Evolutionary conservation across 2,888 invertebrate genomes (phyloP).

Genomic region (Pyrgus malvae): DNA sequence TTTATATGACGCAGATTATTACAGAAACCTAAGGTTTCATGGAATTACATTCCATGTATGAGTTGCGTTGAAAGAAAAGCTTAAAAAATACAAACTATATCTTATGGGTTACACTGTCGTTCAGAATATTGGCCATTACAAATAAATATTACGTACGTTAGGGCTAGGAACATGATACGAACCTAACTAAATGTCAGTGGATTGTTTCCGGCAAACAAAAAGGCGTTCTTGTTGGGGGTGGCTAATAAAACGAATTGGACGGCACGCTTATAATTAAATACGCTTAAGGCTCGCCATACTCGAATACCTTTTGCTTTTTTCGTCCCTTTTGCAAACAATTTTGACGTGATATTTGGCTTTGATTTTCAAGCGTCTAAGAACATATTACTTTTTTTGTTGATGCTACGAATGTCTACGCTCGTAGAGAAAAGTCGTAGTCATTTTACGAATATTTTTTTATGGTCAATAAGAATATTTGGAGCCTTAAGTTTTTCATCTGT

Average conservation of each 20-base stretch:
- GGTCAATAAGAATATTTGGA: slow-evolving; percentile 10
- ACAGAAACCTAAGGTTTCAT: slow-evolving; percentile 33
- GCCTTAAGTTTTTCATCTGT: slow-evolving; percentile 22
- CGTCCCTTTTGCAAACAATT: background rate
- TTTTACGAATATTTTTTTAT: background rate
- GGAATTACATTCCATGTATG: slow-evolving; percentile 64
- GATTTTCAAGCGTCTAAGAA: no score
- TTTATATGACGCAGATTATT: no score
- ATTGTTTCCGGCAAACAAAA: slow-evolving; percentile 31
- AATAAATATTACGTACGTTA: slow-evolving; percentile 54
- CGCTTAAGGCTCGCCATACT: slow-evolving; percentile 21
- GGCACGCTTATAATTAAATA: slow-evolving; percentile 55
- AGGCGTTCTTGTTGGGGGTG: slow-evolving; percentile 13
- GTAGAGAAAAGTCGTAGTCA: no score
- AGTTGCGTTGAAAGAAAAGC: slow-evolving; percentile 31
- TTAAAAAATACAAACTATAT: slow-evolving; percentile 36
- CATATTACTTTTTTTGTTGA: no score
- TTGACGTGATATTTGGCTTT: no score
- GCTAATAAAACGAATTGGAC: slow-evolving; percentile 53
- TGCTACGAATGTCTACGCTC: no score
- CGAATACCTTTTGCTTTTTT: background rate
- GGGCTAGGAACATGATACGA: slow-evolving; percentile 61
- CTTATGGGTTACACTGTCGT: slow-evolving; percentile 40
- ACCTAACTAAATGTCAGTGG: slow-evolving; percentile 45
- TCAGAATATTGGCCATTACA: slow-evolving; percentile 45